Base-by-base conservation (phyloP, 2,113 vertebrate genomes). In the Saguinus midas region DNA sequence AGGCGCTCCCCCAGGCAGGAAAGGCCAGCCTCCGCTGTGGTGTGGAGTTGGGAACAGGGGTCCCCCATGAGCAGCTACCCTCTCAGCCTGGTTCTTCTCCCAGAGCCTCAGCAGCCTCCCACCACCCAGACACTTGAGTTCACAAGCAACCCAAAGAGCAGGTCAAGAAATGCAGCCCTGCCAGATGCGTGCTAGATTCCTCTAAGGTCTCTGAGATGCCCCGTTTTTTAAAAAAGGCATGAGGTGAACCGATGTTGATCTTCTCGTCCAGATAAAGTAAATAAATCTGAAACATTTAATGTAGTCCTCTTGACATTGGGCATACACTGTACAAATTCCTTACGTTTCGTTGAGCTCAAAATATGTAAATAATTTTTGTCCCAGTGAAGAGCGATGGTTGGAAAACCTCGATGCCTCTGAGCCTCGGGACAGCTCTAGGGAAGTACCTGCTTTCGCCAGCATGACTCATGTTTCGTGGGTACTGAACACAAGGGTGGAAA, bases 201-300 rank as follows among this genome's bases (percentile, higher is more conserved):
- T 68, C n/a, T 12, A 73, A 82, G 70, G 58, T 43, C 94, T 95
- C 40, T 58, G 58, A 92, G 11, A 45, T 82, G 83, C 95, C 78
- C 78, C 89, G 61, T 0, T 94, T 52, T 0, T 96, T 23, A 17
- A 73, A 32, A 94, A 64, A 87, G 57, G 90, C 40, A 6, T 0
- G 0, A 5, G 55, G 48, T 80, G 45, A 96, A 84, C 85, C 20
- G 21, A 96, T 91, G 90, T 95, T 94, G 86, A 95, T 64, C 12
- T 32, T 85, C 96, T 97, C 97, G 87, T 97, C 83, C 94, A 83
- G 78, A 97, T 8, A 97, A 96, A 98, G 96, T 97, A 98, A 98
- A 45, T 97, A 82, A 64, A 64, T 32, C 27, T 84, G 96, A 93
- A 90, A 64, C 87, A 88, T 96, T 96, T 97, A 89, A 82, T 52